Evolutionary conservation across 2,797 vertebrate genomes (phyloP), one percentile per base, ranked within the genome.

Genomic region (Anguilla marmorata): DNA sequence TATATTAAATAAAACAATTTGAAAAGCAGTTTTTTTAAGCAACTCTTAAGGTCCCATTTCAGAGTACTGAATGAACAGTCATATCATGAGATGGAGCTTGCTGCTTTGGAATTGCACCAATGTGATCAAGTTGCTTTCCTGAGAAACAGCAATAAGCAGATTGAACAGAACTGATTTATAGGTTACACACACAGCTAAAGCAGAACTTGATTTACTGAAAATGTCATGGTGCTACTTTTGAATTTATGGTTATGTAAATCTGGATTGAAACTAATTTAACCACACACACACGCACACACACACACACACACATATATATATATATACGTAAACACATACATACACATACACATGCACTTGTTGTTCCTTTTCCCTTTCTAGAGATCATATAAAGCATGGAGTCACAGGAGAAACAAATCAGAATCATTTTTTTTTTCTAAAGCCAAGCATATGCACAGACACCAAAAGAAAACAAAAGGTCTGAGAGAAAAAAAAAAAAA

Each of bases 131-230:
- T 82, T 79, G 33, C 74, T 12, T 82, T 48, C 79, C 79, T 50
- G 45, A 9, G 79, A 9, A 82, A 50, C n/a, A 19, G 27, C 33
- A 63, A 85, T 82, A 82, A 48, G 45, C 16, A 85, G 48, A 76
- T 74, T 76, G 63, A 88, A 63, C 60, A 63, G 45, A 48, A 58
- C 45, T 54, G 87, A 72, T 85, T 72, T 88, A 88, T 88, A 56
- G 63, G 76, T 60, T 58, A 63, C 37, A 21, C 86, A 63, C 54
- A 2, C 45, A 48, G 45, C 79, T 19, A 3, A 24, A 27, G 63
- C 5, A 1, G 33, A 27, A 50, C 45, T 48, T 50, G 58, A 45
- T 66, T 66, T 48, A 69, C 60, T 24, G 85, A 69, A 41, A 79
- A 86, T 30, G 58, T 69, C 83, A 56, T 33, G 83, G n/a, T 84